Evolutionary conservation across 2,888 invertebrate species (phyloP), one percentile per base, ranked within the genome.

Genomic region (Athalia circularis): DNA sequence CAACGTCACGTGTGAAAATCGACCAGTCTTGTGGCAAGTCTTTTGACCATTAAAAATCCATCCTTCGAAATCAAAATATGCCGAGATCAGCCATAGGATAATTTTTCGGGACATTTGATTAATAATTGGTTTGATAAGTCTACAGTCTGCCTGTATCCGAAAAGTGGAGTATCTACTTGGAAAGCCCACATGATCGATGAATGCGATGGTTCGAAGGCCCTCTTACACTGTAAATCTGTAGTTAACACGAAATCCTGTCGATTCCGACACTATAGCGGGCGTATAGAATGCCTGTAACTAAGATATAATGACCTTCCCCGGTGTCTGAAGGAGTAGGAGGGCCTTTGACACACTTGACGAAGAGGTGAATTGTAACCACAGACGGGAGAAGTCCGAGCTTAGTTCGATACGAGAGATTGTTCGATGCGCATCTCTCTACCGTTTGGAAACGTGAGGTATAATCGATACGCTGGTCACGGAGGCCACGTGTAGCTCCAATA

Each of bases 291-390:
- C 45, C 57, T 43, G 59, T 54, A 15, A 70, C 62, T 61, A 85
- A 87, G 29, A 86, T 87, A 88, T 89, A 89, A 90, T 89, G 90
- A 90, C 89, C 90, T 90, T 90, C 89, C 86, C 84, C 84, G 89
- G 85, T 81, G 84, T 81, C 80, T 80, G 85, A 78, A 80, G 86
- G 88, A 89, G 90, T 89, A 90, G 90, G 90, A 90, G 90, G 86
- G 86, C 84, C 87, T 89, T 86, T 90, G 90, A 90, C 90, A 90
- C 85, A 90, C 90, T 90, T 90, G 88, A 86, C 86, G 85, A 85
- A 86, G 85, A 86, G 84, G 85, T 87, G 87, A 86, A 87, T 87
- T 85, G 87, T 86, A 86, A 84, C 85, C 86, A 81, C 81, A 83
- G 84, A 85, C 83, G 80, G 84, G 85, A 75, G 84, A 84, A 83